Base-by-base conservation (phyloP, 2,888 invertebrate genomes). In the Conus canariensis region DNA sequence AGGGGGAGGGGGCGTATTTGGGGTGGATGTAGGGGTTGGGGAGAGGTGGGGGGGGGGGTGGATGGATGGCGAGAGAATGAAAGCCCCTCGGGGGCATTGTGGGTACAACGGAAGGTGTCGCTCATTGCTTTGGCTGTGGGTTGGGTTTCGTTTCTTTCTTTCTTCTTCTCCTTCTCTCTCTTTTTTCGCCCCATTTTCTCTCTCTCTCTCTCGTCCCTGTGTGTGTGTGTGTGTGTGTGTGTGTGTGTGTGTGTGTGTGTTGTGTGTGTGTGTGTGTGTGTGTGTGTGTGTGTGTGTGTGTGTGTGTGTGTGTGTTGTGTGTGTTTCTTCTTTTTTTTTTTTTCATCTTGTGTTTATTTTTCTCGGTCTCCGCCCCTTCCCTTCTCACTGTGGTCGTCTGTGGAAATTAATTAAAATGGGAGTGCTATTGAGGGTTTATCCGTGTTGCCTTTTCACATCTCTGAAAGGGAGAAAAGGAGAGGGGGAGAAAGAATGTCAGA, bases 351-450 rank as follows among this genome's bases (percentile, higher is more conserved):
- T 80, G 77, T 80, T 25, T 80, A 30, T 80, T 80, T 77, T 30
- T 80, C 30, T 80, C 77, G 74, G 19, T 7, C 10, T n/a, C 30
- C 45, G 10, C 16, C 77, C 3, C 77, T 16, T 70, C 64, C n/a
- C 77, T 77, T 80, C 30, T 80, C 70, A 70, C 77, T 30, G 10
- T 30, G 30, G 12, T 9, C 25, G 10, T 80, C 22, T 80, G 77
- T 80, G 77, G 77, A 80, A 80, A 80, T 80, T 80, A 80, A 80
- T 45, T 80, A 80, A 80, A 80, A 80, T 30, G 77, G 64, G 77
- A 80, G 77, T 45, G 77, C 22, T 45, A 80, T 80, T 80, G 10
- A 45, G 25, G 77, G 5, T 22, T 70, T 16, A 22, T 22, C 70
- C 19, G 70, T 70, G 70, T 70, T 19, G 8, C 8, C 70, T 70